Evolutionary conservation across 2,797 vertebrate species (phyloP).

Genomic region (Taeniopygia guttata): DNA sequence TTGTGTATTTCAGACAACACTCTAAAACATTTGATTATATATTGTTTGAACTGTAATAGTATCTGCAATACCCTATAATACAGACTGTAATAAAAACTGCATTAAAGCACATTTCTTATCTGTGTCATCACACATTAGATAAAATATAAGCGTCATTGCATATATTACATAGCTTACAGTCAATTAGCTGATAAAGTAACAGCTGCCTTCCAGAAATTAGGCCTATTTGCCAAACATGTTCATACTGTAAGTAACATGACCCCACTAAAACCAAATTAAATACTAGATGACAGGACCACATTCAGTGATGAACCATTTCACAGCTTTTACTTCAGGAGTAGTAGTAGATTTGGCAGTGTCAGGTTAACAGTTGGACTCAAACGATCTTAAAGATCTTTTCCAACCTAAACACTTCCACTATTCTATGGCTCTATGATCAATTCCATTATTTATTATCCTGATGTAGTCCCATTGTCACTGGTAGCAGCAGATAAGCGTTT

Average conservation of each 20-base stretch:
- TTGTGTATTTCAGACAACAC: not conserved
- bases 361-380: not conserved
- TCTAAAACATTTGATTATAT: not conserved
- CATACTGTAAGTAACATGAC: not conserved
- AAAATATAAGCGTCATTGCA: not conserved
- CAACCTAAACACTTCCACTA: not conserved
- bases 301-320: not conserved
- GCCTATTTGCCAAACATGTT: not conserved
- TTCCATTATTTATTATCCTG: not conserved
- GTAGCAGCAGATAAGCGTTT: not conserved
- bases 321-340: not conserved
- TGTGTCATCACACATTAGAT: not conserved
- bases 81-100: not conserved
- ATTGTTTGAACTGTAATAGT: not conserved
- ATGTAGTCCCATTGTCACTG: not conserved
- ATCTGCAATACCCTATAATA: not conserved
- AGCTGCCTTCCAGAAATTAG: not conserved
- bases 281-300: not conserved
- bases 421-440: not conserved
- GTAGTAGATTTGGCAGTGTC: not conserved
- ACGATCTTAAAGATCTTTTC: not conserved
- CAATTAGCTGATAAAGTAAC: not conserved
- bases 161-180: not conserved
- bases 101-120: not conserved
- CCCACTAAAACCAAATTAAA: not conserved